A percentile compares a stretch with the other conserved stretches of the same genome.
Evolutionary conservation across 2,888 invertebrate genomes (phyloP).

Genomic region (Lithosia quadra): DNA sequence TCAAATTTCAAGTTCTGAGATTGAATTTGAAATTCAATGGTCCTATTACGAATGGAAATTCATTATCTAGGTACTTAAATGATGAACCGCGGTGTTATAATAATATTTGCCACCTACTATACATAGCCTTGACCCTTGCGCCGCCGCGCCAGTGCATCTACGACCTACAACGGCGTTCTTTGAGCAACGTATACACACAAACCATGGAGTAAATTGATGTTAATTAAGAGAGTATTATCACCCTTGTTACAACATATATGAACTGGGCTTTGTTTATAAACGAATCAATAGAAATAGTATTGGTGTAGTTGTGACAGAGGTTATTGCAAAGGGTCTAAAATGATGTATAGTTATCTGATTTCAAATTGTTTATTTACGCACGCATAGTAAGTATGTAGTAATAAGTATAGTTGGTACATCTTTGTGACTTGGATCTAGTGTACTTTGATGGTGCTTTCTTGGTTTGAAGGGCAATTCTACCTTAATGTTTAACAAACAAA

Average conservation of each 20-base stretch:
- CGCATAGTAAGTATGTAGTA: too few relatives aligned
- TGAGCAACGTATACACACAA: slow-evolving; percentile 51
- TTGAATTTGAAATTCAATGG: too few relatives aligned
- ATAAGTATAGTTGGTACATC: too few relatives aligned
- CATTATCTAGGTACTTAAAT: neutral
- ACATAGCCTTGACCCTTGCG: slow-evolving; percentile 62
- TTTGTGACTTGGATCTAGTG: too few relatives aligned
- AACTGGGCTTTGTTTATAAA: slow-evolving; percentile 44
- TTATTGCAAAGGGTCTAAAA: slow-evolving; percentile 12
- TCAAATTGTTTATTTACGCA: slow-evolving; percentile 12
- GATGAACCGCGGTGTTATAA: slow-evolving; percentile 28
- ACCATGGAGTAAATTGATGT: slow-evolving; percentile 45
- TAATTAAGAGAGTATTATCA: slow-evolving; percentile 55
- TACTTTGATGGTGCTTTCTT: too few relatives aligned
- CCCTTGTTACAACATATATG: slow-evolving; percentile 33
- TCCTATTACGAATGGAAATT: too few relatives aligned
- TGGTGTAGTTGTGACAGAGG: slow-evolving; percentile 32
- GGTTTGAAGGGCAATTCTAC: too few relatives aligned
- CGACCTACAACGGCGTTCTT: slow-evolving; percentile 37
- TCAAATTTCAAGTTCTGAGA: too few relatives aligned
- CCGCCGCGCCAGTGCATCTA: slow-evolving; percentile 55
- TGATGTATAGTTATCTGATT: slow-evolving; percentile 12
- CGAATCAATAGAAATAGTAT: slow-evolving; percentile 30
- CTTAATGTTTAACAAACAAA: too few relatives aligned
- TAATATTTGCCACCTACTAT: slow-evolving; percentile 37